These are phyloP conservation scores for Florisuga fusca DNA, from an alignment of 2,797 vertebrate species.

Conservation along the genomic window DNA sequence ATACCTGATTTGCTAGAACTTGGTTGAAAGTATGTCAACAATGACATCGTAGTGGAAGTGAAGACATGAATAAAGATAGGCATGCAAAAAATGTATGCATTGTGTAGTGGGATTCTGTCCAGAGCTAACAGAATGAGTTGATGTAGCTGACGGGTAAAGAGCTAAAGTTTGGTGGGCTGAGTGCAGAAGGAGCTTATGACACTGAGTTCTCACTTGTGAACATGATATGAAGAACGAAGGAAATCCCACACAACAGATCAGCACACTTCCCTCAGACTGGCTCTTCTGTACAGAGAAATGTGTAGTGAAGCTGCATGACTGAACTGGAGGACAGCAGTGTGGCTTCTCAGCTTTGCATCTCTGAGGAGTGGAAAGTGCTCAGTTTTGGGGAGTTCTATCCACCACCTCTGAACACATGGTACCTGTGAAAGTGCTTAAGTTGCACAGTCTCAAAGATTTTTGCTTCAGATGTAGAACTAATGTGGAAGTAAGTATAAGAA, in stretches of 20 bases:
- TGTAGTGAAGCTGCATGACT: not conserved
- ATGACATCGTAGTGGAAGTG: not conserved
- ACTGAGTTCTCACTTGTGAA: not conserved
- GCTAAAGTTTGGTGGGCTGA: not conserved
- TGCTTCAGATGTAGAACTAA: not conserved
- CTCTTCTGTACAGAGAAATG: not conserved
- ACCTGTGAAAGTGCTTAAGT: not conserved
- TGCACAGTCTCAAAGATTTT: not conserved
- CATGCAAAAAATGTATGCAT: not conserved
- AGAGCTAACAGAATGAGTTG: not conserved
- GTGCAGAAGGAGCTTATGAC: not conserved
- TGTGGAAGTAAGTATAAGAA: not conserved
- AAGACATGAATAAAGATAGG: not conserved
- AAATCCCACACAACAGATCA: not conserved
- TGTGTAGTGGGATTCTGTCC: not conserved
- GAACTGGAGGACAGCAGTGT: not conserved
- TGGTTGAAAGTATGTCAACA: not conserved
- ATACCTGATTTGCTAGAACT: not conserved
- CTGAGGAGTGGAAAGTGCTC: not conserved
- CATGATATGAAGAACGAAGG: not conserved
- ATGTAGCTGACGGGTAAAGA: not conserved
- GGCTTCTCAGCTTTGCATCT: not conserved
- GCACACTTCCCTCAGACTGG: not conserved
- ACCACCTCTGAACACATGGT: not conserved
- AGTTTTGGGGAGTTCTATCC: not conserved